These are phyloP conservation scores for Cynaeus angustus DNA, from an alignment of 2,888 invertebrate genomes.

Conservation along the genomic window DNA sequence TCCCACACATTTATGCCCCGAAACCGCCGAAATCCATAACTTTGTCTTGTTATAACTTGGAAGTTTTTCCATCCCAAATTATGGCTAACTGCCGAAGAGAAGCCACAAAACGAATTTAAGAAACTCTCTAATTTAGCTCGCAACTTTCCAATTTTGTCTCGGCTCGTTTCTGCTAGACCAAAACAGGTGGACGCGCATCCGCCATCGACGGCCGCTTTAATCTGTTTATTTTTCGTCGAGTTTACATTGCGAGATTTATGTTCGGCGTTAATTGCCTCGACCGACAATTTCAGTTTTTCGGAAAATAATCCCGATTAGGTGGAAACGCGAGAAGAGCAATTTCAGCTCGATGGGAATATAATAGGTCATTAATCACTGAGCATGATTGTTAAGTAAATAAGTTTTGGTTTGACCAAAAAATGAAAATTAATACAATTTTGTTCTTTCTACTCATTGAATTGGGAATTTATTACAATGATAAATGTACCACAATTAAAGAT, in stretches of 20 bases:
- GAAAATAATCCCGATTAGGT: slow-evolving; percentile 27
- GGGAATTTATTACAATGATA: too few relatives aligned
- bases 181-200: not conserved
- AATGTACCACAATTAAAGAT: too few relatives aligned
- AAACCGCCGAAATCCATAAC: slow-evolving; percentile 28
- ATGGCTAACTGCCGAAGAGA: slow-evolving; percentile 15
- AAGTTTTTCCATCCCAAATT: slow-evolving; percentile 22
- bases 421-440: too few relatives aligned
- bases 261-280: slow-evolving; percentile 17
- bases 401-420: too few relatives aligned
- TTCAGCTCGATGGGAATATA: slow-evolving; percentile 28
- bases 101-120: slow-evolving; percentile 30
- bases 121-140: slow-evolving; percentile 20
- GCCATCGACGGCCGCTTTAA: not conserved
- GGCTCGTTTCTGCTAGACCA: too few relatives aligned
- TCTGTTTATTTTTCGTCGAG: too few relatives aligned
- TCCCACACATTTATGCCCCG: slow-evolving; percentile 13
- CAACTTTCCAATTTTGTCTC: slow-evolving; percentile 4
- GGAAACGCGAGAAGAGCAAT: slow-evolving; percentile 33
- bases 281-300: slow-evolving; percentile 24
- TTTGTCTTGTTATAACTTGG: slow-evolving; percentile 18
- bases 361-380: slow-evolving; percentile 33
- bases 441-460: too few relatives aligned
- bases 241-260: slow-evolving; percentile 5
- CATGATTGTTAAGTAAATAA: slow-evolving; percentile 36